Evolutionary conservation across 2,113 vertebrate genomes (phyloP).

Genomic region (Pyxicephalus adspersus): DNA sequence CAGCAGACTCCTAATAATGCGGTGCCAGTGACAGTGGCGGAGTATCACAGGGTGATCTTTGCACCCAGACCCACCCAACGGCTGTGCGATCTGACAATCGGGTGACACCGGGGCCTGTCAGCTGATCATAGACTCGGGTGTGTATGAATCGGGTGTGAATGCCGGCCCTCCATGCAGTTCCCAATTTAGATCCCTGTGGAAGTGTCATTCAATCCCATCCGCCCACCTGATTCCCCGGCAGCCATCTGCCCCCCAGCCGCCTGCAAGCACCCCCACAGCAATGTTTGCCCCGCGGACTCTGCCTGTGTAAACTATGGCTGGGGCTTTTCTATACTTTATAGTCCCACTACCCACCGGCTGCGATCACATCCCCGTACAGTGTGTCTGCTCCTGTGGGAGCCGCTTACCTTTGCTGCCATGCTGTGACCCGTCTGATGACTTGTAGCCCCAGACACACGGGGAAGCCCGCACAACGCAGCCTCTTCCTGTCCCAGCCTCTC

Average conservation of each 20-base stretch:
- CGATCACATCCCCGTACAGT: background rate
- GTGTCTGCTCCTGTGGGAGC: background rate
- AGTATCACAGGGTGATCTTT: background rate
- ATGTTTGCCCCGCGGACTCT: no score
- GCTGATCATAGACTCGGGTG: background rate
- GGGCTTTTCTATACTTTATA: background rate
- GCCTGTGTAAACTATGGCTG: background rate
- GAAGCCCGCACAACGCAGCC: background rate
- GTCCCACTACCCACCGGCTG: background rate
- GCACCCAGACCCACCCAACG: background rate
- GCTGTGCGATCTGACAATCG: background rate
- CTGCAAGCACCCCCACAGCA: background rate
- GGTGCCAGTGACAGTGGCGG: no score
- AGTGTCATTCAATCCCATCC: background rate
- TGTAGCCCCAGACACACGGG: constrained; percentile 3
- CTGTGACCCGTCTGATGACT: constrained; percentile 20
- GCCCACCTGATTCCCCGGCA: background rate
- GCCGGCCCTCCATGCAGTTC: background rate
- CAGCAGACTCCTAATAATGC: no score
- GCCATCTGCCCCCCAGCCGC: background rate
- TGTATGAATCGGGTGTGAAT: background rate
- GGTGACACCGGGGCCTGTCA: background rate
- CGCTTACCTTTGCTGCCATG: constrained; percentile 46
- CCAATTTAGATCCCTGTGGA: background rate
- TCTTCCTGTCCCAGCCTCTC: constrained; percentile 46